Evolutionary conservation across 1,140 invertebrate species (phyloP), one percentile per base, ranked within the genome.

Genomic region (Leptestheria dahalacensis): DNA sequence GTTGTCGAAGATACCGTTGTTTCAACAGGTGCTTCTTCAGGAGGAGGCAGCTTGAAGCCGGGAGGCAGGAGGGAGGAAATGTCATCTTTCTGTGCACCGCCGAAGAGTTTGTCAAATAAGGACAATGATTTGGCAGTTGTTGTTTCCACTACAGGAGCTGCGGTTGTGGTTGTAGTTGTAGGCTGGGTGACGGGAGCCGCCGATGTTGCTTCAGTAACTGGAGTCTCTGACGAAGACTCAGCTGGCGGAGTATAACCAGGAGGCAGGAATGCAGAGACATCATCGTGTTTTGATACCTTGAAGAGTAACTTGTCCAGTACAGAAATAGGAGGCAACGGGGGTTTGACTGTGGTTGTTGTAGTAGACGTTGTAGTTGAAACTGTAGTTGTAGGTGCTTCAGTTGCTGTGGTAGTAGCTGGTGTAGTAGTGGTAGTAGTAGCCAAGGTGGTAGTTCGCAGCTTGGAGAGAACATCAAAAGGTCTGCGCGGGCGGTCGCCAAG

Each of bases 91-190:
- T 51, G 29, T n/a, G 47, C 20, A 11, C 28, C n/a, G 4, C 60
- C 49, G 18, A 52, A 57, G 15, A 63, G 33, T 21, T 48, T 61
- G 48, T 52, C 60, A 48, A 48, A 33, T 49, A 58, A 73, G 3
- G 66, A 69, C 20, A 76, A 77, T 24, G 68, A n/a, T n/a, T 69
- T 48, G 65, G 67, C 59, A 79, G 70, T 66, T 77, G 64, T 61
- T 6, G 62, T 49, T 26, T 64, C 63, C 1, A 62, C 61, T n/a
- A n/a, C 26, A 26, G 58, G 12, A 1, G 57, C 18, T 20, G 53
- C 52, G 10, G 62, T 53, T 29, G 61, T 49, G n/a, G 64, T 60
- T 0, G 63, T 56, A 26, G 62, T 55, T 2, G 53, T 61, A 26
- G 20, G 11, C 21, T 18, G 23, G 29, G n/a, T 18, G 4, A 49